These are phyloP conservation scores for Palaemon carinicauda DNA, from an alignment of 1,140 invertebrate genomes.

Conservation along the genomic window DNA sequence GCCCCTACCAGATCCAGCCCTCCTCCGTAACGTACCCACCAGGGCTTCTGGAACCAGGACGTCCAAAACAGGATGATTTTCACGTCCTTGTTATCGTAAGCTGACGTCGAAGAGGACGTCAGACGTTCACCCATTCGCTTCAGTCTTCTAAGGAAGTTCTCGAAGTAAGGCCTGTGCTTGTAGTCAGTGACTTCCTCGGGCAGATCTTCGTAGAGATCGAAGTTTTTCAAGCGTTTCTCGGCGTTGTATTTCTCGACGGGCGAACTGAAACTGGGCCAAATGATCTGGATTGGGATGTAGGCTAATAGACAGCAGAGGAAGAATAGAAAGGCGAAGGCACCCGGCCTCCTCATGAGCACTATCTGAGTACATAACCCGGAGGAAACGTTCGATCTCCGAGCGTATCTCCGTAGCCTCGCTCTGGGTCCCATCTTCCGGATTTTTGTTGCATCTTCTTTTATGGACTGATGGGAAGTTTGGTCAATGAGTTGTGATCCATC, in stretches of 20 bases:
- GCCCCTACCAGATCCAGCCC: slow-evolving; percentile 16
- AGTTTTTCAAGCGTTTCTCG: not conserved
- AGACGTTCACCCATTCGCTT: not conserved
- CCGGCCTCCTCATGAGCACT: no score
- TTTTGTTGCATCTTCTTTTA: no score
- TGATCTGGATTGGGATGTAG: not conserved
- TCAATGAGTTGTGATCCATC: no score
- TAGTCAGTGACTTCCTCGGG: not conserved
- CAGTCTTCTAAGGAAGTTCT: not conserved
- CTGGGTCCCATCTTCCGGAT: no score
- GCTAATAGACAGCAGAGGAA: not conserved
- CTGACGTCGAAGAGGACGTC: not conserved
- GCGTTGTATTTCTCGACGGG: not conserved
- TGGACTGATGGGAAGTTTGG: no score
- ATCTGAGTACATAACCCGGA: no score
- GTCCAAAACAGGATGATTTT: slow-evolving; percentile 35
- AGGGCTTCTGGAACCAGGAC: slow-evolving; percentile 25
- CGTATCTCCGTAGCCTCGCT: no score
- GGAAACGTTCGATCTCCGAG: no score
- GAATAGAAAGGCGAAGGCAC: no score
- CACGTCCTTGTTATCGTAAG: not conserved
- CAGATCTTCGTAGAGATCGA: slow-evolving; percentile 8
- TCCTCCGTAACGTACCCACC: slow-evolving; percentile 1
- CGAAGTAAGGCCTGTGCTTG: not conserved
- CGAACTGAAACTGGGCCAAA: not conserved